Evolutionary conservation across 2,797 vertebrate species (phyloP).

Genomic region (Syngnathus rostellatus): DNA sequence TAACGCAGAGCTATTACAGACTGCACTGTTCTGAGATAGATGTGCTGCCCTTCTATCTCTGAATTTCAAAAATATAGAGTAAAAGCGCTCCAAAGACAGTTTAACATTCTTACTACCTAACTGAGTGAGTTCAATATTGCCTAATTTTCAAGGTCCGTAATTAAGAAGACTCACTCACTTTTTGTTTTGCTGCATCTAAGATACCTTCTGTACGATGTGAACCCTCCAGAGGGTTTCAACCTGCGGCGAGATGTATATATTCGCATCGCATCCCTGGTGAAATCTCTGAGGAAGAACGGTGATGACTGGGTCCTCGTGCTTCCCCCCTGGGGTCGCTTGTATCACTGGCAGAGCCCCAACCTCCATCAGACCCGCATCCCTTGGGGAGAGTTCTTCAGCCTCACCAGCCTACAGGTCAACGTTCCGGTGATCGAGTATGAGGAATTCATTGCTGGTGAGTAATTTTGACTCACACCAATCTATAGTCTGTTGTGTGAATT

Average conservation of each 20-base stretch:
- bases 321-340: constrained; percentile 92
- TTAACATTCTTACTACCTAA: neutral
- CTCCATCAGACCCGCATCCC: constrained; percentile 83
- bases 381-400: constrained; percentile 88
- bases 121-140: neutral
- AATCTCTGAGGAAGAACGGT: constrained; percentile 75
- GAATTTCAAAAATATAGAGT: neutral
- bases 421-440: constrained; percentile 91
- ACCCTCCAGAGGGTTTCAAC: constrained; percentile 95
- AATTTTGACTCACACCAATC: neutral
- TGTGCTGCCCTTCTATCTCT: neutral
- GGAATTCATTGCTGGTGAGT: constrained; percentile 86
- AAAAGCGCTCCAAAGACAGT: neutral
- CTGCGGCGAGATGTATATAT: constrained; percentile 90
- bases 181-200: constrained; percentile 49
- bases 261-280: constrained; percentile 84
- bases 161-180: neutral
- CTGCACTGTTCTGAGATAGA: neutral
- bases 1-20: neutral
- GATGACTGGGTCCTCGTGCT: constrained; percentile 90
- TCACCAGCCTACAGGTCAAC: constrained; percentile 81
- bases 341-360: constrained; percentile 93
- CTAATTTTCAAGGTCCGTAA: neutral
- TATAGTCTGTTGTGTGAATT: neutral
- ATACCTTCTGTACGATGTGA: constrained; percentile 93